phyloP scores from a whole-genome alignment of 2,888 invertebrate species.

The Xestia c-nigrum region DNA sequence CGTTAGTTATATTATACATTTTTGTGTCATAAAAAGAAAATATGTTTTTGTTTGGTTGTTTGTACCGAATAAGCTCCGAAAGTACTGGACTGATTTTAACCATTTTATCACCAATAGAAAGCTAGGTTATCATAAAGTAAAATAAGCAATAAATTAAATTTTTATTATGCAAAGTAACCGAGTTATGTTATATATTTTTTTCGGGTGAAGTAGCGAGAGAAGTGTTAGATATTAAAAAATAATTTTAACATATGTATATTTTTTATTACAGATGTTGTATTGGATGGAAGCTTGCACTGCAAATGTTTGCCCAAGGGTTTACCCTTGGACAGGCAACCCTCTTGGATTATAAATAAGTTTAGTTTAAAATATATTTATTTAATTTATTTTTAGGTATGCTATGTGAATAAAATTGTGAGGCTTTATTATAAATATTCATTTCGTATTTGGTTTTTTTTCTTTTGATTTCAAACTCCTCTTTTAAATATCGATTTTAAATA shows the following conservation, averaged over 20 bases:
- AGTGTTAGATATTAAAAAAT: no score
- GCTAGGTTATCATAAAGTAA: no score
- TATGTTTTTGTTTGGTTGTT: no score
- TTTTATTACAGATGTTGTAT: slow-evolving; percentile 77
- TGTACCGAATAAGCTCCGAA: no score
- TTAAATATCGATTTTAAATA: neutral
- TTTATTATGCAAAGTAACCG: no score
- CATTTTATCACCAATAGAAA: no score
- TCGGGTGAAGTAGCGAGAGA: no score
- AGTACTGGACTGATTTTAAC: no score
- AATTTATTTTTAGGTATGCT: slow-evolving; percentile 23
- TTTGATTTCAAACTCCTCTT: neutral
- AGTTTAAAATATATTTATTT: slow-evolving; percentile 3
- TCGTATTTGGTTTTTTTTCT: neutral
- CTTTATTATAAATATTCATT: neutral
- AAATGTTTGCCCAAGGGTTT: slow-evolving; percentile 85
- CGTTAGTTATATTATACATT: no score
- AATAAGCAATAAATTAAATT: no score
- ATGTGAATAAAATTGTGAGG: neutral
- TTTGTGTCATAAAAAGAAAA: no score
- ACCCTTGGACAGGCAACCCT: slow-evolving; percentile 91
- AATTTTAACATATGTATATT: neutral
- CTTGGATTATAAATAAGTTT: slow-evolving; percentile 75
- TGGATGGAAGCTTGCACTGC: slow-evolving; percentile 85
- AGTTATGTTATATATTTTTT: no score